Conservation (phyloP, 2,113 vertebrate genomes). For the Tachysurus fulvidraco region DNA sequence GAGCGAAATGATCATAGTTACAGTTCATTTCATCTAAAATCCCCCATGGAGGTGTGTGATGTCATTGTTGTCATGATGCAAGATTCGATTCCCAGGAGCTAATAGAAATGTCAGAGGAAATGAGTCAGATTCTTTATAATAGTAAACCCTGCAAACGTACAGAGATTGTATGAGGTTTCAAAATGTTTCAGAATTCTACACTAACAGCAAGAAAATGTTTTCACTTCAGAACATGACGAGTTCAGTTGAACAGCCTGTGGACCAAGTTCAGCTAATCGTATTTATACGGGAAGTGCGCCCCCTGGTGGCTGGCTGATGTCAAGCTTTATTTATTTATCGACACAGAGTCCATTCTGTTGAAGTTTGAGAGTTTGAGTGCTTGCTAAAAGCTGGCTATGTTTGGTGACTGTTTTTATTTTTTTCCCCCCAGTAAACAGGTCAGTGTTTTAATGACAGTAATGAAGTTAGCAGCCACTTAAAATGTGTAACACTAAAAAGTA, state of each 20-base stretch:
- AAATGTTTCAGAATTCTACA: not conserved
- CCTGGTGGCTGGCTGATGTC: not conserved
- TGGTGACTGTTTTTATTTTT: not conserved
- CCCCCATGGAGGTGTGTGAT: not conserved
- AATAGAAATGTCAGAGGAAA: not conserved
- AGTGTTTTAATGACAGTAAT: not conserved
- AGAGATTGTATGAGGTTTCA: not conserved
- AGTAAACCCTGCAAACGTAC: not conserved
- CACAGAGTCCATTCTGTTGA: not conserved
- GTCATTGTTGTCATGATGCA: too few relatives aligned
- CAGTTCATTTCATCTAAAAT: too few relatives aligned
- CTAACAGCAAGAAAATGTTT: not conserved
- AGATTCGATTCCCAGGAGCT: not conserved
- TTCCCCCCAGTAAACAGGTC: not conserved
- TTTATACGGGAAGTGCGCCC: not conserved
- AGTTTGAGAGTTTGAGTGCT: not conserved
- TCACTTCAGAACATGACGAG: not conserved
- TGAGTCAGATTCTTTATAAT: too few relatives aligned
- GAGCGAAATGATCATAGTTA: not conserved
- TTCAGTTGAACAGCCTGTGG: not conserved
- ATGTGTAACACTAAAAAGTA: too few relatives aligned
- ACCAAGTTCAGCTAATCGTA: not conserved
- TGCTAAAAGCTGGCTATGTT: not conserved
- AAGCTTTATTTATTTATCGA: not conserved
- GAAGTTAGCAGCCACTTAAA: not conserved